Evolutionary conservation across 2,797 vertebrate species (phyloP).

Genomic region (Arctocebus calabarensis): DNA sequence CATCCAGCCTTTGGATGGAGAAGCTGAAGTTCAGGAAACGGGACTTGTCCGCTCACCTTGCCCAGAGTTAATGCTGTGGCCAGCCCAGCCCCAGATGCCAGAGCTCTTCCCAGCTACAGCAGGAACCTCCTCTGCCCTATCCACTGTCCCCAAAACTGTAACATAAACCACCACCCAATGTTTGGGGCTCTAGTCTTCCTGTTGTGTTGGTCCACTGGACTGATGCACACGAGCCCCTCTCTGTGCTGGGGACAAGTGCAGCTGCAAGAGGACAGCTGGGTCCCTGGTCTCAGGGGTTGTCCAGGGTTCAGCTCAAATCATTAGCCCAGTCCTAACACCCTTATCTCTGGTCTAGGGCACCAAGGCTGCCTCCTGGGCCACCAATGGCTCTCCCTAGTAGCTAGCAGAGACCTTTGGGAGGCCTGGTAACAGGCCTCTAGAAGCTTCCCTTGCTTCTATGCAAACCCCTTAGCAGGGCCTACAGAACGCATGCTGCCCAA

Average conservation of each 20-base stretch:
- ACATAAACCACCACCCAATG: accelerated
- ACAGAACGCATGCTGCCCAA: accelerated
- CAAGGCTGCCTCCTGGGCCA: background rate
- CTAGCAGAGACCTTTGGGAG: background rate
- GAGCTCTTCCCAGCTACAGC: accelerated
- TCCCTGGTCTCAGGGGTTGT: background rate
- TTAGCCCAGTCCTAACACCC: background rate
- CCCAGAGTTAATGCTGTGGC: background rate
- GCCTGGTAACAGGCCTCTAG: background rate
- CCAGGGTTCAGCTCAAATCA: accelerated
- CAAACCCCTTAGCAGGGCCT: background rate
- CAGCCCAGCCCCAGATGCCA: background rate
- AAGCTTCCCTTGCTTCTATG: background rate
- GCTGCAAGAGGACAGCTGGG: background rate
- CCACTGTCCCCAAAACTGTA: background rate
- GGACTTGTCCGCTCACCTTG: background rate
- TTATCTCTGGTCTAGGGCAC: background rate
- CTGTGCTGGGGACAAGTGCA: background rate
- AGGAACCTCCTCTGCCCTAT: background rate
- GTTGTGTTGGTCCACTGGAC: accelerated
- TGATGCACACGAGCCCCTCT: accelerated
- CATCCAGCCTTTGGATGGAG: background rate
- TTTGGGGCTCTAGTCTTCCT: background rate
- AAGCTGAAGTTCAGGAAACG: background rate
- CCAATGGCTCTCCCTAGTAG: background rate